Evolutionary conservation across 1,140 invertebrate species (phyloP).

Genomic region (Aphelinus atriplicis): DNA sequence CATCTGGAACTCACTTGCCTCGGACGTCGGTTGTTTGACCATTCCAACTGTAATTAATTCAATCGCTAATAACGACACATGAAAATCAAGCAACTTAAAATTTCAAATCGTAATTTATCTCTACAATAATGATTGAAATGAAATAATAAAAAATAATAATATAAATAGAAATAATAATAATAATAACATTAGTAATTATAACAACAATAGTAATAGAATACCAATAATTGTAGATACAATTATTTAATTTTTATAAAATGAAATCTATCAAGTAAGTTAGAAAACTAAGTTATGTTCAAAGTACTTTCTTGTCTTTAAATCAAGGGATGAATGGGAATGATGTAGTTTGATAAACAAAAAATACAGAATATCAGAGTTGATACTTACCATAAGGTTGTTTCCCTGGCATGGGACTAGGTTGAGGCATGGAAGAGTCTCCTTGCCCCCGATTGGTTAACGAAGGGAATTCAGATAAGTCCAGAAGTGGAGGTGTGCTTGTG

Average conservation of each 20-base stretch:
- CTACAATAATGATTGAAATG: too few species aligned
- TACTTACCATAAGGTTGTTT: constrained; percentile 85
- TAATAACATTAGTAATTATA: neutral
- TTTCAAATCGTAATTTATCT: neutral
- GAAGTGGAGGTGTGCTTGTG: constrained; percentile 80
- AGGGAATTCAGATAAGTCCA: constrained; percentile 91
- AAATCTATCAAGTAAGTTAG: too few species aligned
- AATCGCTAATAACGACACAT: neutral
- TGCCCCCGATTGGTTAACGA: constrained; percentile 84
- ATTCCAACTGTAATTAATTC: constrained; percentile 79
- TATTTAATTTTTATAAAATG: too few species aligned
- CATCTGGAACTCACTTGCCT: constrained; percentile 96
- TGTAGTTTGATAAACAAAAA: too few species aligned
- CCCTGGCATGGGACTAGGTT: constrained; percentile 81
- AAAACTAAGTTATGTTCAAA: too few species aligned
- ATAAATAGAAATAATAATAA: constrained; percentile 4
- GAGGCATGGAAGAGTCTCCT: constrained; percentile 80
- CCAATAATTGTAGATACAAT: too few species aligned
- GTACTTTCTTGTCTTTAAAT: too few species aligned
- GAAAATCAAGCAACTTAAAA: constrained; percentile 30
- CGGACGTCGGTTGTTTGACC: constrained; percentile 92
- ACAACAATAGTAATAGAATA: too few species aligned
- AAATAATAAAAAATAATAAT: neutral
- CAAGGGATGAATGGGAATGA: too few species aligned
- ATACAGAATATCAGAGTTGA: too few species aligned